Percentiles rank a stretch among this genome's conserved stretches.
Evolutionary conservation across 2,888 invertebrate genomes (phyloP).

Genomic region (Lasioglossum figueresi): DNA sequence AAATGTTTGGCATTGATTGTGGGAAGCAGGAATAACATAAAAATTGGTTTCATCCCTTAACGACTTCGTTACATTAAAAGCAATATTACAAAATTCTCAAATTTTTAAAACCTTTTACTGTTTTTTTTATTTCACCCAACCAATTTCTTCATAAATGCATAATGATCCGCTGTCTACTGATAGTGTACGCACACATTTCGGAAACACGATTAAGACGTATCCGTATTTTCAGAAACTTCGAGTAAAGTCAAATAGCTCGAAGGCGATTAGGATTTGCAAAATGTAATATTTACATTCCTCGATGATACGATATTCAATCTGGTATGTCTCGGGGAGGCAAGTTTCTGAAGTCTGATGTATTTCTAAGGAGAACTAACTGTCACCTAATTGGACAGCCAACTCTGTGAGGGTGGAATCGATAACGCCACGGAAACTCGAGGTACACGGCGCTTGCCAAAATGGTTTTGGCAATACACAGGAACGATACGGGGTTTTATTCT

Average conservation of each 20-base stretch:
- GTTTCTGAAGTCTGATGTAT: conserved; percentile 27
- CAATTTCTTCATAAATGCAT: too few relatives aligned
- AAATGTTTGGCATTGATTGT: too few relatives aligned
- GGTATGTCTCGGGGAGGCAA: neutral
- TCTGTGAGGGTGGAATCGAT: conserved; percentile 35
- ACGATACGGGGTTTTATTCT: conserved; percentile 25
- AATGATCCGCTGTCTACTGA: neutral
- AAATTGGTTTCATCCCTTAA: too few relatives aligned
- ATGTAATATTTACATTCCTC: neutral
- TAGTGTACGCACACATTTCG: neutral
- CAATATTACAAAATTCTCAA: too few relatives aligned
- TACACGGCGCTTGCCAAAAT: conserved; percentile 40
- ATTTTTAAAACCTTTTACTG: too few relatives aligned
- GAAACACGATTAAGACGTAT: neutral
- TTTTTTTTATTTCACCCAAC: too few relatives aligned
- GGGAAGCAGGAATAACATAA: too few relatives aligned
- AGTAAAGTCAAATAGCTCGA: neutral
- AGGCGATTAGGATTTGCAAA: neutral
- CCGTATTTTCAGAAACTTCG: neutral
- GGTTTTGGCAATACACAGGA: conserved; percentile 22
- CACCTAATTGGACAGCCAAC: conserved; percentile 32
- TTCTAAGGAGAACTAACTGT: conserved; percentile 25
- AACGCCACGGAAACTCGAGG: conserved; percentile 27
- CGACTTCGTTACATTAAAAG: too few relatives aligned
- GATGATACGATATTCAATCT: neutral